Evolutionary conservation across 2,888 invertebrate species (phyloP).

Genomic region (Lepidocyrtinus sp.): DNA sequence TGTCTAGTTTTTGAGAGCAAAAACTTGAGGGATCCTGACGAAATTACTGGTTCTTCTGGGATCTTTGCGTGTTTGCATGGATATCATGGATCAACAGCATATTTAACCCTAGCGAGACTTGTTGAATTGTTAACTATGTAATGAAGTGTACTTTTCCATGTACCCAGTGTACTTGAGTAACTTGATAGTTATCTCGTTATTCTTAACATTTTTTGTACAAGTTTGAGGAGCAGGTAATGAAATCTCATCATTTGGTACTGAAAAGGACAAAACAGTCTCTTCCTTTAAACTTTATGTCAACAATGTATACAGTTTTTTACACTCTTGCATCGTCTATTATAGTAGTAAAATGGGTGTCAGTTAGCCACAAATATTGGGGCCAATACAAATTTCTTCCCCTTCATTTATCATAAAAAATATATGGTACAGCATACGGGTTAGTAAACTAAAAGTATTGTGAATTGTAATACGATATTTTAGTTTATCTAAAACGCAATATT

Average conservation of each 20-base stretch:
- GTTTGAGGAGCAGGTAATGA: slow-evolving; percentile 28
- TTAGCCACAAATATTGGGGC: slow-evolving; percentile 48
- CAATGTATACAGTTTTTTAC: not conserved
- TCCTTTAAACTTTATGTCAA: slow-evolving; percentile 43
- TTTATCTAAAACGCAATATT: not conserved
- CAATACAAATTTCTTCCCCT: slow-evolving; percentile 44
- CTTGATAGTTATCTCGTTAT: not conserved
- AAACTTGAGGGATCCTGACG: too few relatives aligned
- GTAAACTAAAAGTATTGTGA: too few relatives aligned
- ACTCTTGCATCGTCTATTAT: slow-evolving; percentile 21
- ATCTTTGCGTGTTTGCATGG: not conserved
- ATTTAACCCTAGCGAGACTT: not conserved
- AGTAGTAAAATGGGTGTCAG: slow-evolving; percentile 46
- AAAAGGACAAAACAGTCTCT: slow-evolving; percentile 6
- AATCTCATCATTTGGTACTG: not conserved
- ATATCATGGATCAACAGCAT: too few relatives aligned
- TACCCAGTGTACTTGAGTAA: not conserved
- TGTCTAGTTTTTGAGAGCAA: too few relatives aligned
- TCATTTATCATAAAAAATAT: not conserved
- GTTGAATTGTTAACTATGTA: not conserved
- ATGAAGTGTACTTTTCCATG: not conserved
- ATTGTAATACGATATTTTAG: not conserved
- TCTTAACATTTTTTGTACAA: not conserved
- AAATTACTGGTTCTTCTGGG: too few relatives aligned
- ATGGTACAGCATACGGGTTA: not conserved